A percentile compares a stretch with the other conserved stretches of the same genome.
phyloP scores from a whole-genome alignment of 1,140 invertebrate genomes.

The Amyelois transitella region DNA sequence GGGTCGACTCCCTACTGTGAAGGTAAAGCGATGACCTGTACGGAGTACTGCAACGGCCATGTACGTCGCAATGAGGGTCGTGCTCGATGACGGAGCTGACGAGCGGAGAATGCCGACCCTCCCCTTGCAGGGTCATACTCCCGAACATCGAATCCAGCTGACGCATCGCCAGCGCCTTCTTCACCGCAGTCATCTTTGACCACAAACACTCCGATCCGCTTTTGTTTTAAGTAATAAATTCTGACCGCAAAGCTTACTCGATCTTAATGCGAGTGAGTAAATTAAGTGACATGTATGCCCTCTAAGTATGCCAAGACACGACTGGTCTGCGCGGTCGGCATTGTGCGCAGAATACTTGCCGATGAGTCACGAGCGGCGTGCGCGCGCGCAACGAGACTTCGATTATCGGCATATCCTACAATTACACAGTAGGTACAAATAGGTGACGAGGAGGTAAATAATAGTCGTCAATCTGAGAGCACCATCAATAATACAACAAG shows the following conservation, averaged over 20 bases:
- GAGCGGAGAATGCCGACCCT: slow-evolving; percentile 59
- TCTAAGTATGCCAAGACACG: slow-evolving; percentile 63
- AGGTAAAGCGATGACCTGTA: slow-evolving; percentile 59
- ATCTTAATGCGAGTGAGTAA: slow-evolving; percentile 28
- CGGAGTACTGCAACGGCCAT: slow-evolving; percentile 76
- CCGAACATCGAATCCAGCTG: slow-evolving; percentile 82
- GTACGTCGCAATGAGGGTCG: slow-evolving; percentile 80
- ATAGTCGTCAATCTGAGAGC: slow-evolving; percentile 35
- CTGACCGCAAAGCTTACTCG: slow-evolving; percentile 18
- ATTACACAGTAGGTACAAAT: slow-evolving; percentile 51
- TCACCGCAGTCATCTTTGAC: slow-evolving; percentile 69
- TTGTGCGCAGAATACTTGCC: slow-evolving; percentile 57
- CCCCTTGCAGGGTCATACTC: slow-evolving; percentile 76
- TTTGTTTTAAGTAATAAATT: slow-evolving; percentile 38
- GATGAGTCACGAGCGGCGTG: slow-evolving; percentile 57
- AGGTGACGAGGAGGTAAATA: slow-evolving; percentile 62
- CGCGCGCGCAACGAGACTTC: slow-evolving; percentile 54
- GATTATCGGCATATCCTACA: slow-evolving; percentile 58
- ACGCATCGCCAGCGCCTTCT: slow-evolving; percentile 79
- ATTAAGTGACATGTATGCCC: slow-evolving; percentile 60
- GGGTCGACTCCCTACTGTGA: slow-evolving; percentile 62
- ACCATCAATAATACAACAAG: slow-evolving; percentile 51
- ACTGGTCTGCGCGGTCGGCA: slow-evolving; percentile 64
- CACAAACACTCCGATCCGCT: slow-evolving; percentile 15
- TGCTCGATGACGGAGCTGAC: slow-evolving; percentile 74